phyloP scores from a whole-genome alignment of 2,797 vertebrate species.

The Orientallactaga sibirica region DNA sequence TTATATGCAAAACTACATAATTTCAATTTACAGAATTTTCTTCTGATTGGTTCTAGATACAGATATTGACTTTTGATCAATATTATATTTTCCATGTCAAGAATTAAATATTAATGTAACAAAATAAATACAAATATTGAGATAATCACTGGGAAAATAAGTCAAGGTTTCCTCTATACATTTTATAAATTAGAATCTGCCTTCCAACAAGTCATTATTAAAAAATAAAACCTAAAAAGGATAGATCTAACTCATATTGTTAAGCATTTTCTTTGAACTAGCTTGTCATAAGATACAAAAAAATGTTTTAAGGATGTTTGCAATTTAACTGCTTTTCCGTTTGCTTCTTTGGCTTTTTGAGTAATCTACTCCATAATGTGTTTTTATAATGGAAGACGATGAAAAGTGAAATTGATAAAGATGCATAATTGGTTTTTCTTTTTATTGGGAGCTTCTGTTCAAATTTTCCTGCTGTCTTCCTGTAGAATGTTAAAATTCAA shows the following conservation, averaged over 20 bases:
- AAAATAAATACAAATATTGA: background rate
- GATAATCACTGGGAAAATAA: background rate
- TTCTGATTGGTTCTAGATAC: background rate
- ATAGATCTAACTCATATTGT: conserved; percentile 17
- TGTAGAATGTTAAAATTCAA: conserved; percentile 71
- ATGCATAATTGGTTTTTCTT: conserved; percentile 71
- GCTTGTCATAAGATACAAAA: conserved; percentile 35
- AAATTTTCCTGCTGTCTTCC: conserved; percentile 64
- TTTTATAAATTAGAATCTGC: conserved; percentile 9
- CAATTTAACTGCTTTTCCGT: conserved; percentile 51
- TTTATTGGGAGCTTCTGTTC: conserved; percentile 70
- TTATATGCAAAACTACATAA: background rate
- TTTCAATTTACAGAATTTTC: background rate
- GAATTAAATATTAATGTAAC: background rate
- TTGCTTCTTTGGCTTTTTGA: conserved; percentile 72
- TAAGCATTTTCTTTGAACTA: conserved; percentile 40
- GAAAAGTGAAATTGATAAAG: conserved; percentile 78
- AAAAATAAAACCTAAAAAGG: conserved; percentile 2
- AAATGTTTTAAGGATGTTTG: conserved; percentile 59
- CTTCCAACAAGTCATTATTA: conserved; percentile 8
- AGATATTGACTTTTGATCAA: background rate
- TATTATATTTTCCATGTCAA: background rate
- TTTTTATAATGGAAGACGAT: conserved; percentile 77
- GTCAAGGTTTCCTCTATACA: background rate
- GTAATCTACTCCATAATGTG: conserved; percentile 70